Evolutionary conservation across 2,113 vertebrate species (phyloP), one percentile per base, ranked within the genome.

Genomic region (Beaufortia kweichowensis): DNA sequence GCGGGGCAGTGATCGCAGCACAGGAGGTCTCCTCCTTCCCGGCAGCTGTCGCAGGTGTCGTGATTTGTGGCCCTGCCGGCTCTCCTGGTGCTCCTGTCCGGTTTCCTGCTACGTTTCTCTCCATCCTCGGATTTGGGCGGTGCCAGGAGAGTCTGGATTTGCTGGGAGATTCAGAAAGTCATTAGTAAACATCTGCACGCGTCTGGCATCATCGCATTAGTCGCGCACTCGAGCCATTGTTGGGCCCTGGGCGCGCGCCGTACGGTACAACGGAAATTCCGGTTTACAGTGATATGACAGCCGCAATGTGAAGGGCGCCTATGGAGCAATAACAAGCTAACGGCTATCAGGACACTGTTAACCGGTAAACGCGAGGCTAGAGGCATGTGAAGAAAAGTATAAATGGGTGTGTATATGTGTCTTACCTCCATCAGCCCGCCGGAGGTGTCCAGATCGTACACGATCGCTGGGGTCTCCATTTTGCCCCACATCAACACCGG

Each of bases 21-120:
- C 21, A 96, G 89, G 67, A 95, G 93, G 81, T 95, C 94, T 55
- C 94, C 94, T 79, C 94, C 94, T 90, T 95, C 94, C 84, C 95
- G 92, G 90, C 94, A 96, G 87, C 94, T 95, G 92, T 95, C 94
- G 84, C 94, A 95, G 89, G 93, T 95, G 89, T 95, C 94, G 86
- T 94, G 94, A 88, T 94, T 95, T 83, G 92, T 94, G 84, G 93
- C 94, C 82, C 94, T 85, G 83, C 94, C 93, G 79, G 92, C 92
- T 82, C 94, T 89, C 87, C 93, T 89, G 56, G 91, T 90, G 85
- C 93, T 92, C 87, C 93, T 91, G 84, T 94, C 93, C 39, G 91
- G 91, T 85, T 92, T 92, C 81, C 92, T 90, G 82, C 70, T 84
- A 81, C 89, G 87, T 85, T 95, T 95, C 77, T 95, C 94, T 26